phyloP scores from a whole-genome alignment of 1,140 invertebrate genomes.

The Drosophila takahashii region DNA sequence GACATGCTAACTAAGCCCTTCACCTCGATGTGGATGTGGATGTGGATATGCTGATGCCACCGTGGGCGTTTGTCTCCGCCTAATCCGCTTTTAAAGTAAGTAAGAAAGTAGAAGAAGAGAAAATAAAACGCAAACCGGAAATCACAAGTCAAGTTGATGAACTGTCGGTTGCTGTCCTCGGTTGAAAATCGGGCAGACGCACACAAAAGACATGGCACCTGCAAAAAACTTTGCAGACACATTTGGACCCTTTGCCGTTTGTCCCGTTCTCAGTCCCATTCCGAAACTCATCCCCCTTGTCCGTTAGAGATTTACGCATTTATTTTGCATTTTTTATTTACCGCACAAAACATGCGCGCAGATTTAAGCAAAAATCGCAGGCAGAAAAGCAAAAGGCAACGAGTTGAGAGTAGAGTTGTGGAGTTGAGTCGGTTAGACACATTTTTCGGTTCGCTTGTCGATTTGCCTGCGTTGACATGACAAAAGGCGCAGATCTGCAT shows the following conservation, averaged over 20 bases:
- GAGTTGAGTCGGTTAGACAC: constrained; percentile 61
- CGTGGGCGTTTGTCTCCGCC: constrained; percentile 77
- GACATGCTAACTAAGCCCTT: constrained; percentile 53
- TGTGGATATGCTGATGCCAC: constrained; percentile 58
- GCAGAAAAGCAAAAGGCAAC: constrained; percentile 31
- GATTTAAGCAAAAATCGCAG: constrained; percentile 75
- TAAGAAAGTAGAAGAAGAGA: constrained; percentile 36
- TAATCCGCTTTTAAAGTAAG: constrained; percentile 80
- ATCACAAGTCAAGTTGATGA: constrained; percentile 82
- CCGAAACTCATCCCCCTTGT: background rate
- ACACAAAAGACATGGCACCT: constrained; percentile 73
- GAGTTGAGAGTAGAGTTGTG: constrained; percentile 47
- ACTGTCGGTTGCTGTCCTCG: constrained; percentile 65
- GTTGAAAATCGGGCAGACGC: constrained; percentile 66
- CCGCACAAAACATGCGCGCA: constrained; percentile 80
- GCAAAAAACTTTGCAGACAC: constrained; percentile 81
- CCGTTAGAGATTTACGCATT: constrained; percentile 82
- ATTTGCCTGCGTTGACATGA: constrained; percentile 84
- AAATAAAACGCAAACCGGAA: constrained; percentile 66
- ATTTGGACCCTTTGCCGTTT: constrained; percentile 42
- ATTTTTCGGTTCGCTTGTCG: constrained; percentile 63
- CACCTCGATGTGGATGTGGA: constrained; percentile 21
- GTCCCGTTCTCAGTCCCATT: background rate
- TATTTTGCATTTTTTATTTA: constrained; percentile 83
- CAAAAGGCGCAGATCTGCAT: constrained; percentile 84